Evolutionary conservation across 2,888 invertebrate species (phyloP).

Genomic region (Argynnis bischoffii): DNA sequence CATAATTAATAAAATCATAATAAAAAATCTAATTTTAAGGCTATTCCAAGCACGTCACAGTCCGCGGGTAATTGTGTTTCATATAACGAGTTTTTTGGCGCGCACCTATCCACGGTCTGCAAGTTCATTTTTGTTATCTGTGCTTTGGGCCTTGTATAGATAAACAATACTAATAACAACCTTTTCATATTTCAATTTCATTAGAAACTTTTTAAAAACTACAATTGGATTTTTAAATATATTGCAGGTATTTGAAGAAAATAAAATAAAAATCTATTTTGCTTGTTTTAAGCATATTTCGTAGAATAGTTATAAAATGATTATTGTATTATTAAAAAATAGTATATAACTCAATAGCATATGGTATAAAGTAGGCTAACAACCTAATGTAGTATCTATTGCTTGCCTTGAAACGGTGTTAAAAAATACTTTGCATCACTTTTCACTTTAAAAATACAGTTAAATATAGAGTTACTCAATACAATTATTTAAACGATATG

Average conservation of each 20-base stretch:
- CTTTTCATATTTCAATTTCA: conserved; percentile 20
- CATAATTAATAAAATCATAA: too few species aligned
- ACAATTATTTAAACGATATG: too few species aligned
- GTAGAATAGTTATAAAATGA: too few species aligned
- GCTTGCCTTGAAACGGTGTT: too few species aligned
- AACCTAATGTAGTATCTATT: too few species aligned
- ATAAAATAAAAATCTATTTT: neutral
- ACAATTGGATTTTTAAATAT: conserved; percentile 12
- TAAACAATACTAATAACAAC: conserved; percentile 17
- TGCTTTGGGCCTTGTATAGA: conserved; percentile 39
- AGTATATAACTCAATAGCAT: too few species aligned
- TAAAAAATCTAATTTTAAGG: conserved; percentile 18
- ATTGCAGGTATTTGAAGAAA: conserved; percentile 1
- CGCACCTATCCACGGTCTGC: conserved; percentile 46
- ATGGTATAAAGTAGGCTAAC: too few species aligned
- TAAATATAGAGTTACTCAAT: too few species aligned
- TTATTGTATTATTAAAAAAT: too few species aligned
- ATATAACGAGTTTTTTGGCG: conserved; percentile 81
- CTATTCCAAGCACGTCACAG: conserved; percentile 51
- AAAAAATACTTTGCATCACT: too few species aligned
- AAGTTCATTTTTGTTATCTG: conserved; percentile 55
- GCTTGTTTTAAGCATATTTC: too few species aligned
- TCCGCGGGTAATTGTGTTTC: conserved; percentile 73
- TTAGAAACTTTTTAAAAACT: conserved; percentile 13
- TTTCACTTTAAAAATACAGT: too few species aligned